These are phyloP conservation scores for Barypeithes pellucidus DNA, from an alignment of 2,888 invertebrate genomes.

Conservation along the genomic window DNA sequence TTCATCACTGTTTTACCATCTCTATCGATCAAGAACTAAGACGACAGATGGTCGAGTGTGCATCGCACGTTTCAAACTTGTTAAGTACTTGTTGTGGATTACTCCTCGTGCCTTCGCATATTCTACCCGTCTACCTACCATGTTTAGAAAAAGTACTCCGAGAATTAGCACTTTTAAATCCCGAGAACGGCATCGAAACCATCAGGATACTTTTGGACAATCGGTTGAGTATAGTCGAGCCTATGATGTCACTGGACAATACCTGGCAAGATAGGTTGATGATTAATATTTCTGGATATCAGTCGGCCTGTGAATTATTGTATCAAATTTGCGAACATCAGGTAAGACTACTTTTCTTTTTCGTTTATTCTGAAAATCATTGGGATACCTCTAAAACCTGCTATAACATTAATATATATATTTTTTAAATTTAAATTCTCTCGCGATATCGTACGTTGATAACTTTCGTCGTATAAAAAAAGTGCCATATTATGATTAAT, in stretches of 20 bases:
- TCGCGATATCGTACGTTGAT: no score
- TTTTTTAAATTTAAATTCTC: no score
- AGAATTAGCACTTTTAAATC: constrained; percentile 79
- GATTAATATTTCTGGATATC: constrained; percentile 69
- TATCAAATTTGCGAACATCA: constrained; percentile 82
- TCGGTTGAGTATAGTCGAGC: constrained; percentile 69
- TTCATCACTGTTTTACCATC: constrained; percentile 84
- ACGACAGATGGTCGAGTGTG: constrained; percentile 75
- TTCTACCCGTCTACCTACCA: constrained; percentile 76
- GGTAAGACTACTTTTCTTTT: constrained; percentile 56
- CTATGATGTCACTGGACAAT: constrained; percentile 63
- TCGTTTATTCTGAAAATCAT: no score
- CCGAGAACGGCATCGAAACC: constrained; percentile 75
- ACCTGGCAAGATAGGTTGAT: constrained; percentile 65
- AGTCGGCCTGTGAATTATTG: constrained; percentile 85
- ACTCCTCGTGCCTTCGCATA: constrained; percentile 79
- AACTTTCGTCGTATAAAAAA: no score
- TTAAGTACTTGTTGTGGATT: constrained; percentile 82
- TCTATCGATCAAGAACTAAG: constrained; percentile 68
- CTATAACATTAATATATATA: no score
- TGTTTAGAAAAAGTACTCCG: constrained; percentile 81
- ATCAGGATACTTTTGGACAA: constrained; percentile 76
- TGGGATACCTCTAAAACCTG: no score
- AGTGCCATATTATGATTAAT: no score
- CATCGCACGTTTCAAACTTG: constrained; percentile 79